Percentiles rank a stretch among this genome's conserved stretches.
These are phyloP conservation scores for Nautilus pompilius DNA, from an alignment of 1,140 invertebrate species.

Conservation along the genomic window DNA sequence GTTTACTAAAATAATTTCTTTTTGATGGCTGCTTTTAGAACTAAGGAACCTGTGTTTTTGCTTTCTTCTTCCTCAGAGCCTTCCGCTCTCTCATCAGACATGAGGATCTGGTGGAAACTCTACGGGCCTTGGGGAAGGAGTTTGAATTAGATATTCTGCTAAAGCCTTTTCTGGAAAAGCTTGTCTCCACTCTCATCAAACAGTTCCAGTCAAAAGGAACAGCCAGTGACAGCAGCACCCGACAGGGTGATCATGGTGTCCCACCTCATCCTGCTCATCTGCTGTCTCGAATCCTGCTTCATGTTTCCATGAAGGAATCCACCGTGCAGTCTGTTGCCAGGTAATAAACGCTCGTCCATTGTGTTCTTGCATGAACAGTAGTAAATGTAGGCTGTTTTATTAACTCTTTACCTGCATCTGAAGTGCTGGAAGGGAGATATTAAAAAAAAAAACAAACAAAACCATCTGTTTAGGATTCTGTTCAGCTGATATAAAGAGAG, in stretches of 20 bases:
- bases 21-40: not conserved
- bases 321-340: conserved; percentile 14
- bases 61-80: conserved; percentile 23
- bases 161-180: conserved; percentile 17
- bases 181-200: conserved; percentile 37
- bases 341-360: too few relatives aligned
- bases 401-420: too few relatives aligned
- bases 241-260: conserved; percentile 19
- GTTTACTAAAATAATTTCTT: too few relatives aligned
- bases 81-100: conserved; percentile 36
- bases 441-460: too few relatives aligned
- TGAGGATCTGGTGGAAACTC: conserved; percentile 18
- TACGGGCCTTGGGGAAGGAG: conserved; percentile 18
- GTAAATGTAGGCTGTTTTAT: too few relatives aligned
- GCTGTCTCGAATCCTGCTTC: conserved; percentile 18
- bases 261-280: conserved; percentile 15
- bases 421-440: too few relatives aligned
- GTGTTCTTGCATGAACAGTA: too few relatives aligned
- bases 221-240: conserved; percentile 29
- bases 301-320: conserved; percentile 11
- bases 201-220: conserved; percentile 21
- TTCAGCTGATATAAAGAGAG: too few relatives aligned
- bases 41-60: not conserved
- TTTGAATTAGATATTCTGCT: conserved; percentile 26
- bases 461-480: too few relatives aligned